These are phyloP conservation scores for Panthera tigris DNA, from an alignment of 2,113 vertebrate genomes.

Conservation along the genomic window DNA sequence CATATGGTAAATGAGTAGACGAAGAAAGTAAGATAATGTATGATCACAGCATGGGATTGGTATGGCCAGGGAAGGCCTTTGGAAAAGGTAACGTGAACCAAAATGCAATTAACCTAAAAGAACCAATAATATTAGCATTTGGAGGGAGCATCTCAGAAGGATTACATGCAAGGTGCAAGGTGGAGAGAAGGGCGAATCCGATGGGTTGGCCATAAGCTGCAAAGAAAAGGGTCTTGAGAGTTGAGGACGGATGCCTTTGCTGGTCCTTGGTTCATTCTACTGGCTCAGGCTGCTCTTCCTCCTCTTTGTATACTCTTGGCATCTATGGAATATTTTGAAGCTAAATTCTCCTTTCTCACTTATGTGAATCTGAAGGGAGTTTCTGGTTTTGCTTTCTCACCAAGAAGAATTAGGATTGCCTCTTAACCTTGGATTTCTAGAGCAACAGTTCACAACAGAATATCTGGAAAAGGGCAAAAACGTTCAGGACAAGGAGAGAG, in stretches of 20 bases:
- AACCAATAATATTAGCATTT: background rate
- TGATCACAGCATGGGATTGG: background rate
- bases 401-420: background rate
- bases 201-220: rapidly evolving
- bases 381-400: background rate
- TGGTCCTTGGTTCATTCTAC: rapidly evolving
- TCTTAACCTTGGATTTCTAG: background rate
- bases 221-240: background rate
- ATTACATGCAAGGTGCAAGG: background rate
- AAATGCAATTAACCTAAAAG: background rate
- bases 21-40: background rate
- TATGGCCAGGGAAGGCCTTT: background rate
- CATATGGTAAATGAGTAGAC: background rate
- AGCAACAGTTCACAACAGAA: background rate
- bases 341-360: background rate
- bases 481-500: background rate
- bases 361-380: background rate
- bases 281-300: background rate
- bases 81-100: background rate
- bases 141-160: background rate
- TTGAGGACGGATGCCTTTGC: background rate
- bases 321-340: background rate
- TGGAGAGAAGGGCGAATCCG: background rate
- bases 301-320: background rate
- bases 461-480: background rate